Evolutionary conservation across 2,797 vertebrate genomes (phyloP), one percentile per base, ranked within the genome.

Genomic region (Argyrosomus regius): DNA sequence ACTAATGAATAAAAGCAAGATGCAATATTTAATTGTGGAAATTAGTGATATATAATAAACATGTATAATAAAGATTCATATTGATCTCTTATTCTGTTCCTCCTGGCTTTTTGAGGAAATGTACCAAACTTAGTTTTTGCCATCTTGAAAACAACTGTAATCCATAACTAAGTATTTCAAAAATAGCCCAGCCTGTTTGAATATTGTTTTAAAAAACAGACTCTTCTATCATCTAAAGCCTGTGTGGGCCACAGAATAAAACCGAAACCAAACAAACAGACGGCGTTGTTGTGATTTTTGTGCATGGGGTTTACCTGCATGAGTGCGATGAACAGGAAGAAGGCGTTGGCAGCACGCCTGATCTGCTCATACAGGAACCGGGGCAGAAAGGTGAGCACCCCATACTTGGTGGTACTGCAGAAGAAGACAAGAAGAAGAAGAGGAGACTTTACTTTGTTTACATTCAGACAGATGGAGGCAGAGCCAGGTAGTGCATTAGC

Each of bases 351-450:
- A 75, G 98, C 98, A 92, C 97, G 97, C 89, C 98, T 94, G 92
- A 99, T 99, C 97, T 99, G 98, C 95, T 99, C 98, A 28, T 99
- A 99, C 89, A 99, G 94, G 95, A 99, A 99, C 86, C 98, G 97
- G 87, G 98, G 98, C 93, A 99, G 97, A 93, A 99, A 99, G 48
- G 98, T 99, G 94, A 99, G 92, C 91, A 99, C 93, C 0, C 98
- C 98, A 90, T 99, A 99, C 94, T 99, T 99, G 84, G 98, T 98
- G 68, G 98, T 99, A 87, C 98, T 99, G 92, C 8, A 84, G 57
- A 69, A 61, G 24, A 75, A 88, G 35, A 78, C 20, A 31, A 59
- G 16, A 3, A 59, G 16, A 2, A 73, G 26, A 78, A 78, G 43
- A 77, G 35, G 10, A 68, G n/a, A 70, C 18, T 26, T 72, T 18